Evolutionary conservation across 1,140 invertebrate genomes (phyloP).

Genomic region (Cotesia chilonis): DNA sequence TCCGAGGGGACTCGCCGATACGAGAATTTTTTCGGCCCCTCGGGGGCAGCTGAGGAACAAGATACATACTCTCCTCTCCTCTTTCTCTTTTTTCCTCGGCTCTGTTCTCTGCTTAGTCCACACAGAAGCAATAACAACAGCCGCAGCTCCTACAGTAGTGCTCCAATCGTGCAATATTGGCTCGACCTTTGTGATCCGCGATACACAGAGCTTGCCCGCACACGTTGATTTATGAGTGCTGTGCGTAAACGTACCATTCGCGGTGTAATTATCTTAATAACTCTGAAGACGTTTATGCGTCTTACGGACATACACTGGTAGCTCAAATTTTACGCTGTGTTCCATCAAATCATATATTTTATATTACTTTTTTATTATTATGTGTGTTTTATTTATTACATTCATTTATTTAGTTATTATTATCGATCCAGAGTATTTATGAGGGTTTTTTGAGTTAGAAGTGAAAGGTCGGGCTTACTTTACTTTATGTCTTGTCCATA

Average conservation of each 20-base stretch:
- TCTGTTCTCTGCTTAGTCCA: not conserved
- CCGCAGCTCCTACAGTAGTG: constrained; percentile 27
- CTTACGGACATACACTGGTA: not conserved
- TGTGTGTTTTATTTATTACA: no score
- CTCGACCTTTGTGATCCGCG: constrained; percentile 55
- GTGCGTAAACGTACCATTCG: constrained; percentile 10
- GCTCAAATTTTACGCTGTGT: no score
- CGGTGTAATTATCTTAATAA: constrained; percentile 31
- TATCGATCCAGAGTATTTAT: no score
- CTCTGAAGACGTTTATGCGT: constrained; percentile 19
- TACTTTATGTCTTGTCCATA: no score
- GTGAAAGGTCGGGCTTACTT: no score
- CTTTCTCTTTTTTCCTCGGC: not conserved
- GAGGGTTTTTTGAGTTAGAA: no score
- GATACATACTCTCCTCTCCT: no score
- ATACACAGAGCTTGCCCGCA: constrained; percentile 49
- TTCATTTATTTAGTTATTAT: no score
- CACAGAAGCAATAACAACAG: constrained; percentile 41
- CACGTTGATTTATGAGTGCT: constrained; percentile 44
- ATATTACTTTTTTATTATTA: not conserved
- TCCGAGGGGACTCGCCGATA: constrained; percentile 7
- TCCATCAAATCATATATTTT: not conserved
- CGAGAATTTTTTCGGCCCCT: not conserved
- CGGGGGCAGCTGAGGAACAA: no score
- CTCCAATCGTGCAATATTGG: constrained; percentile 53